phyloP scores from a whole-genome alignment of 2,888 invertebrate species.

The Mythimna impura region DNA sequence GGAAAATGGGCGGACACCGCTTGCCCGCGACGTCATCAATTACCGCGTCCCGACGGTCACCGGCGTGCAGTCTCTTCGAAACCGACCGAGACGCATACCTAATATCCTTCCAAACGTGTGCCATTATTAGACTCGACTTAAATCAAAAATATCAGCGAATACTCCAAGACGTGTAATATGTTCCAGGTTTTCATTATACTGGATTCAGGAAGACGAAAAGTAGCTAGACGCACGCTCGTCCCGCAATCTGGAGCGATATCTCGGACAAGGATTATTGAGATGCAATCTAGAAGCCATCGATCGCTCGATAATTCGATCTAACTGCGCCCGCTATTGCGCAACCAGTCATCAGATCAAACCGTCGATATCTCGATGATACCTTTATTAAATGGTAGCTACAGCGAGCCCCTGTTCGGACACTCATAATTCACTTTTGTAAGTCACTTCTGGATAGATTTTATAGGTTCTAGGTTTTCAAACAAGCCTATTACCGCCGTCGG shows the following conservation, averaged over 20 bases:
- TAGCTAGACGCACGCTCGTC: slow-evolving; percentile 78
- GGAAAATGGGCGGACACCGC: slow-evolving; percentile 90
- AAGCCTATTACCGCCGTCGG: slow-evolving; percentile 34
- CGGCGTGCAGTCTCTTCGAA: slow-evolving; percentile 77
- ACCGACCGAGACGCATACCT: slow-evolving; percentile 80
- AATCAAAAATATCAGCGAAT: slow-evolving; percentile 59
- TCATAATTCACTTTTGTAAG: slow-evolving; percentile 65
- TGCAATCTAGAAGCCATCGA: slow-evolving; percentile 89
- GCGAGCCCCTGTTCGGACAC: slow-evolving; percentile 61
- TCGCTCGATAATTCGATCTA: slow-evolving; percentile 87
- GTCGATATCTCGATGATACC: slow-evolving; percentile 83
- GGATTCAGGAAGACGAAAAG: slow-evolving; percentile 81
- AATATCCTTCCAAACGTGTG: slow-evolving; percentile 80
- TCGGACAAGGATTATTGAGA: slow-evolving; percentile 87
- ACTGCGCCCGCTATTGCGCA: slow-evolving; percentile 85
- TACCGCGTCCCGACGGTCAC: slow-evolving; percentile 88
- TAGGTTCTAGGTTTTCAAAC: slow-evolving; percentile 47
- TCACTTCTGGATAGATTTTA: slow-evolving; percentile 61
- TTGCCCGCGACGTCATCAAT: slow-evolving; percentile 90
- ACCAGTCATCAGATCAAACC: slow-evolving; percentile 86
- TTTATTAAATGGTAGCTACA: slow-evolving; percentile 88
- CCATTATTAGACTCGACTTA: slow-evolving; percentile 76
- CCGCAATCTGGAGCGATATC: slow-evolving; percentile 83
- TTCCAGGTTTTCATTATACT: slow-evolving; percentile 71
- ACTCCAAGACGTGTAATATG: slow-evolving; percentile 41